Percentiles rank a stretch among this genome's conserved stretches.
phyloP scores from a whole-genome alignment of 2,113 vertebrate species.

The Mellivora capensis region DNA sequence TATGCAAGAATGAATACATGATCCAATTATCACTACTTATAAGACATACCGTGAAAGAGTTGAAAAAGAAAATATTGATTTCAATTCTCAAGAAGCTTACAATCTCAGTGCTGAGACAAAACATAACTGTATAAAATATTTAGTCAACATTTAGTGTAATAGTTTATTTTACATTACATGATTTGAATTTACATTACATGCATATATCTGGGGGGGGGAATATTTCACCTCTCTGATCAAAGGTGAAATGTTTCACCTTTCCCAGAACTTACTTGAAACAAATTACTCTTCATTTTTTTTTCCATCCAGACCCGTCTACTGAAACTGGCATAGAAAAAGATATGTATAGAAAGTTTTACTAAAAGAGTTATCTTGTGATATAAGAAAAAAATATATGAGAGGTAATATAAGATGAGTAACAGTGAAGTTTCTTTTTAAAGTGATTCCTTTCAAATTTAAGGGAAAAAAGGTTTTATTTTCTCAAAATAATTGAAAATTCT shows the following conservation, averaged over 20 bases:
- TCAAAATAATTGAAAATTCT: not conserved
- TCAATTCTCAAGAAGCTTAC: not conserved
- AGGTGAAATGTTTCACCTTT: not conserved
- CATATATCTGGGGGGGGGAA: not conserved
- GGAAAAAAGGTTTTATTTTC: not conserved
- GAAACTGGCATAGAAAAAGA: not conserved
- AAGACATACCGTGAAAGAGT: not conserved
- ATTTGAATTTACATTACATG: not conserved
- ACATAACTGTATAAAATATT: not conserved
- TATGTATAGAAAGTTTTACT: not conserved
- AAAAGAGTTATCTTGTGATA: not conserved
- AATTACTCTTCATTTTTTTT: not conserved
- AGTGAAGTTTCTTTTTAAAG: not conserved
- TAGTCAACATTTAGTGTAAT: not conserved
- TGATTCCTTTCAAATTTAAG: not conserved
- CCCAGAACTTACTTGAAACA: not conserved
- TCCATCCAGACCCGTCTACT: not conserved
- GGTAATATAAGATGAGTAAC: not conserved
- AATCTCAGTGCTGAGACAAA: not conserved
- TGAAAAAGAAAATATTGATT: not conserved
- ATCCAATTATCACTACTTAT: not conserved
- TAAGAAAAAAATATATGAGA: not conserved
- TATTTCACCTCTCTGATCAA: not conserved
- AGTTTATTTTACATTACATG: not conserved
- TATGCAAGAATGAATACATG: not conserved